Base-by-base conservation (phyloP, 2,113 vertebrate genomes). In the Protomyctophum bolini region DNA sequence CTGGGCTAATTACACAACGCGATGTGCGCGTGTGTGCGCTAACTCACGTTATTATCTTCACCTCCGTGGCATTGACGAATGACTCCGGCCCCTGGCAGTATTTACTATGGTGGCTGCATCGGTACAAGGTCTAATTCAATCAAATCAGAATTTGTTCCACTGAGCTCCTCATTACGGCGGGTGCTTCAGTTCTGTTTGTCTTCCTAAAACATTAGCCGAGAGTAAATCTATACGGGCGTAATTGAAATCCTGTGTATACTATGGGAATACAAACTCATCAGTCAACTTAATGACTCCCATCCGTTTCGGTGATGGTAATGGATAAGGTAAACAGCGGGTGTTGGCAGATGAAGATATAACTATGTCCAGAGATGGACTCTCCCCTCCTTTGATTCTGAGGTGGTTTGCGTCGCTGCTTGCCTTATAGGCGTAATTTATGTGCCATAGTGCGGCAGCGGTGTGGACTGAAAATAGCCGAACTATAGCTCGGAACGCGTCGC, bases 201-300 rank as follows among this genome's bases (percentile, higher is more conserved):
- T 80, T 77, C 83, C 82, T 83, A 84, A 82, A 82, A 76, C 85
- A 83, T 82, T 79, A 80, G 77, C 75, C 47, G 69, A 72, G 70
- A 82, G 75, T 60, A 73, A 84, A 86, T 87, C 81, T 54, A 81
- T 76, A 75, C 8, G 71, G 33, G 68, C 77, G 79, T 85, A 88
- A 89, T 76, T 81, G 83, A 88, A 80, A 77, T 81, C 66, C 69
- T 80, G 82, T 73, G 81, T 81, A 82, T 82, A 86, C 60, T 63
- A 52, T 75, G 69, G 56, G 6, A 81, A 75, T 79, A 70, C 79
- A 75, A 60, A 76, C 76, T 87, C 81, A 86, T 85, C 80, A 70
- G 61, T 84, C 77, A 84, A 70, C 33, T 46, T 84, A 90, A 88
- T 87, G 78, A 72, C 80, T 79, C 84, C 75, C 67, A 84, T 78